Evolutionary conservation across 2,888 invertebrate species (phyloP), one percentile per base, ranked within the genome.

Genomic region (Colletes collaris): DNA sequence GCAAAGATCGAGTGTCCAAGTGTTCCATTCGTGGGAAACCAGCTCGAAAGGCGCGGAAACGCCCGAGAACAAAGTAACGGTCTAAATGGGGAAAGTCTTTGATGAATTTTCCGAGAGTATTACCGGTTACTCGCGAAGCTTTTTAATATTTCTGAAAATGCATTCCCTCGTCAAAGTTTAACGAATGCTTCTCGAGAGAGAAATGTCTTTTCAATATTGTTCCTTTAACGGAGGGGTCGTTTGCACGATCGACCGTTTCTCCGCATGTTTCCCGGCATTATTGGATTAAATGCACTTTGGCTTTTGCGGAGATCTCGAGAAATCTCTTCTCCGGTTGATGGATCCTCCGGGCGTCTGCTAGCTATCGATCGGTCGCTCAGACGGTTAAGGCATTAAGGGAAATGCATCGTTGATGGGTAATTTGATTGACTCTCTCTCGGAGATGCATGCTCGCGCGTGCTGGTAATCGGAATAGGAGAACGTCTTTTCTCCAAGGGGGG

Each of bases 361-460:
- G 50, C 52, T 27, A 79, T 79, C 70, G 78, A 79, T 78, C 66
- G 60, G 27, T 62, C 44, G 65, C 35, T 56, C 40, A 27, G 60
- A 37, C 46, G 56, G 66, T 70, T 78, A 56, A 55, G 53, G 49
- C 66, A 78, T 78, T 62, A 79, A 66, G 70, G 78, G 52, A 70
- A 66, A 79, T 56, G 70, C 70, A 62, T 60, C 62, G 63, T 69
- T 50, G 79, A 66, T 53, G 60, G 70, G 37, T 62, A 76, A 76
- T 76, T 76, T 63, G 67, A 66, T 71, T 49, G 53, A 70, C 50
- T 65, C 44, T 13, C 35, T 52, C 62, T 8, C 44, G 44, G 44
- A 46, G 44, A 46, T 46, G 44, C 44, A 46, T 40, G 40, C 49
- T 27, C 7, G 13, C 40, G n/a, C 40, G 52, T 11, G 13, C 50